These are phyloP conservation scores for Cosmia trapezina DNA, from an alignment of 2,888 invertebrate species.

Conservation along the genomic window DNA sequence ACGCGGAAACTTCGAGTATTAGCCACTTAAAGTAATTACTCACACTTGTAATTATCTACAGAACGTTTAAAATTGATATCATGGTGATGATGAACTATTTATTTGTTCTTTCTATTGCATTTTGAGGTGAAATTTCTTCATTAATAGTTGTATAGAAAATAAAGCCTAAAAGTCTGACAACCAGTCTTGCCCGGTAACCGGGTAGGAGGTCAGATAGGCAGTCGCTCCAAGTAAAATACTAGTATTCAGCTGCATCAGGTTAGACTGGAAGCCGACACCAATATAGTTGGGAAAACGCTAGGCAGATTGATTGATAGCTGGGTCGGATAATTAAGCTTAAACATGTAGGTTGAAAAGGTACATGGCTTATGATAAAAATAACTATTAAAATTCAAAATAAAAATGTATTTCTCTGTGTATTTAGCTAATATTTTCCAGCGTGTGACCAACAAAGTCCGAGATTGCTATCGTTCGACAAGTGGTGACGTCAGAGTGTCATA, in stretches of 20 bases:
- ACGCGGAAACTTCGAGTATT: constrained; percentile 43
- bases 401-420: neutral
- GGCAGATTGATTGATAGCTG: too few species aligned
- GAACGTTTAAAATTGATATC: constrained; percentile 33
- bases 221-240: too few species aligned
- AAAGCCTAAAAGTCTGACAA: too few species aligned
- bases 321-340: neutral
- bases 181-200: too few species aligned
- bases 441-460: neutral
- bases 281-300: too few species aligned
- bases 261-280: too few species aligned
- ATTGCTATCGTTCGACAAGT: constrained; percentile 28
- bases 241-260: too few species aligned
- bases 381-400: too few species aligned
- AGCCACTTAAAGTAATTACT: constrained; percentile 40
- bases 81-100: constrained; percentile 13
- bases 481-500: constrained; percentile 16
- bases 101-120: neutral
- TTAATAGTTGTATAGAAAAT: too few species aligned
- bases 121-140: neutral
- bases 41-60: constrained; percentile 37
- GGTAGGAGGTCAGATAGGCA: too few species aligned
- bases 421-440: neutral
- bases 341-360: neutral
- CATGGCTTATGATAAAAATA: neutral